Evolutionary conservation across 2,888 invertebrate genomes (phyloP).

Genomic region (Eupeodes latifasciatus): DNA sequence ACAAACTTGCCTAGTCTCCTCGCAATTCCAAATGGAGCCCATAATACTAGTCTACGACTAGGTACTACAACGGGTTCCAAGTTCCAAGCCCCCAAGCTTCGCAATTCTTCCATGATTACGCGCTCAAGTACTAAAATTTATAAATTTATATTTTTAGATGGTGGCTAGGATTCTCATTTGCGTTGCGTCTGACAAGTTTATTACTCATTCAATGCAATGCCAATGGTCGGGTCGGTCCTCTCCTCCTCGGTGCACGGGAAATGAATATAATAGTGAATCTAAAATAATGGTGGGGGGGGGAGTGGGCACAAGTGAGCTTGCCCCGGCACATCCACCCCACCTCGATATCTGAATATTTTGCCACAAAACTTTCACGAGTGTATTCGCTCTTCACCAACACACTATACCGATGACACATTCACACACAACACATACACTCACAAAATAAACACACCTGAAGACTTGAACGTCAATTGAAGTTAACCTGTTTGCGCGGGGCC

Average conservation of each 20-base stretch:
- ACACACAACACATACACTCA: conserved; percentile 49
- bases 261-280: background rate
- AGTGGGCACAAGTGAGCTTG: background rate
- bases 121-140: conserved; percentile 19
- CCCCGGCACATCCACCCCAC: conserved; percentile 26
- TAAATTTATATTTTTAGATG: conserved; percentile 64
- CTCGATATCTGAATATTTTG: conserved; percentile 1
- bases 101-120: conserved; percentile 21
- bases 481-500: conserved; percentile 66
- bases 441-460: conserved; percentile 66
- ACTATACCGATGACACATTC: conserved; percentile 58
- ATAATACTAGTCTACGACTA: background rate
- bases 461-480: conserved; percentile 65
- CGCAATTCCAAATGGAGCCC: conserved; percentile 9
- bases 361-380: conserved; percentile 13
- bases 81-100: background rate
- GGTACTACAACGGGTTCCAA: background rate
- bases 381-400: conserved; percentile 42
- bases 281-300: background rate
- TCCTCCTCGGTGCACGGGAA: conserved; percentile 3
- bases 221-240: background rate
- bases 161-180: conserved; percentile 51
- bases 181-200: conserved; percentile 67
- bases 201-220: conserved; percentile 56
- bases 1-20: background rate